These are phyloP conservation scores for Sinonovacula constricta DNA, from an alignment of 1,140 invertebrate species.

Conservation along the genomic window DNA sequence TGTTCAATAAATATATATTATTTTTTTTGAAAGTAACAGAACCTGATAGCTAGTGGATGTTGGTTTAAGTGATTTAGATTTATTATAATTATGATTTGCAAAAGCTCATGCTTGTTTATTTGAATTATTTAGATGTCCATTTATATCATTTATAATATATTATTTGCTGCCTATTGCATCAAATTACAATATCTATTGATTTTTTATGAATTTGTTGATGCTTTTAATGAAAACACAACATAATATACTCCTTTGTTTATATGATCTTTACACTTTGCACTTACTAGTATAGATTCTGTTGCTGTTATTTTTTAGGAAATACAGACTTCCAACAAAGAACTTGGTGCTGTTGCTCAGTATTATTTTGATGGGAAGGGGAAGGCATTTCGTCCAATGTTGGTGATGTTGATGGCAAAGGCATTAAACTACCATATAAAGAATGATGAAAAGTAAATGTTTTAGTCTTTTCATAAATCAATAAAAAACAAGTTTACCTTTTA, in stretches of 20 bases:
- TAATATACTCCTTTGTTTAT: neutral
- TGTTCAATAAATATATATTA: neutral
- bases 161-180: no score
- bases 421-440: conserved; percentile 63
- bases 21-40: neutral
- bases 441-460: conserved; percentile 49
- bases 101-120: no score
- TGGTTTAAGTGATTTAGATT: no score
- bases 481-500: no score
- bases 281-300: neutral
- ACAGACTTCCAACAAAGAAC: conserved; percentile 27
- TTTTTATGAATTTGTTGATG: no score
- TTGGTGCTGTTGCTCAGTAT: conserved; percentile 86
- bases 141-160: no score
- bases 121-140: no score
- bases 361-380: conserved; percentile 99
- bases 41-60: neutral
- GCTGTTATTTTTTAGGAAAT: conserved; percentile 54
- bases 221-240: conserved; percentile 3
- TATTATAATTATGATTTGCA: no score
- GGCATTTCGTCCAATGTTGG: conserved; percentile 94
- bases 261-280: neutral
- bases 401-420: conserved; percentile 88
- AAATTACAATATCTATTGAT: no score
- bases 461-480: conserved; percentile 13